Evolutionary conservation across 2,113 vertebrate species (phyloP).

Genomic region (Neogale vison): DNA sequence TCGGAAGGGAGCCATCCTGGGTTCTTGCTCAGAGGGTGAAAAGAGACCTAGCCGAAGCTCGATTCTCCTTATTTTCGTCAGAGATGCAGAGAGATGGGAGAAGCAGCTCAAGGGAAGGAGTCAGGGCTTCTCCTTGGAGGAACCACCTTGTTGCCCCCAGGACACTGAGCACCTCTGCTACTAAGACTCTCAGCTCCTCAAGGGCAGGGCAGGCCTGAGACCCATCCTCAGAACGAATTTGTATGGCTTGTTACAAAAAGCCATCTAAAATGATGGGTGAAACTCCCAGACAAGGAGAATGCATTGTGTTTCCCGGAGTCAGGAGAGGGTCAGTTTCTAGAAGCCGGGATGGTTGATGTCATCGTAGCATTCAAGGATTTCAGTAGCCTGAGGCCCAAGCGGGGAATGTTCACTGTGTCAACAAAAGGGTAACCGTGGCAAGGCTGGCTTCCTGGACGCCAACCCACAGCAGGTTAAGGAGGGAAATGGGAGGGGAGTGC

Average conservation of each 20-base stretch:
- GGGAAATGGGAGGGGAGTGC: not conserved
- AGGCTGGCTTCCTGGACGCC: slow-evolving; percentile 34
- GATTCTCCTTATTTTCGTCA: not conserved
- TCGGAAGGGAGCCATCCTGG: not conserved
- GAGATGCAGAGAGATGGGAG: not conserved
- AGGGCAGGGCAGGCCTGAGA: not conserved
- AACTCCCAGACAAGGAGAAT: not conserved
- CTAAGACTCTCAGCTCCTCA: not conserved
- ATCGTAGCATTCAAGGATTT: not conserved
- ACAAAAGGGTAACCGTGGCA: not conserved
- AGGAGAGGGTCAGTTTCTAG: not conserved
- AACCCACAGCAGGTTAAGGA: slow-evolving; percentile 24
- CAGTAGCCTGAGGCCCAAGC: not conserved
- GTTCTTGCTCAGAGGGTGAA: not conserved
- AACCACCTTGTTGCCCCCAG: not conserved
- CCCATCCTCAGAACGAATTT: not conserved
- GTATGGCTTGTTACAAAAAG: not conserved
- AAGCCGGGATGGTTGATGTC: not conserved
- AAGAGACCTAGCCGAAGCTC: not conserved
- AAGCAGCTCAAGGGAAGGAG: not conserved
- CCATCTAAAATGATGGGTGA: not conserved
- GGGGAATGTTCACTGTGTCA: not conserved
- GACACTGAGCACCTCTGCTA: not conserved
- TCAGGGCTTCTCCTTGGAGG: not conserved
- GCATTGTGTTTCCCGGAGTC: not conserved